Evolutionary conservation across 2,113 vertebrate species (phyloP), one percentile per base, ranked within the genome.

Genomic region (Centropus unirufus): DNA sequence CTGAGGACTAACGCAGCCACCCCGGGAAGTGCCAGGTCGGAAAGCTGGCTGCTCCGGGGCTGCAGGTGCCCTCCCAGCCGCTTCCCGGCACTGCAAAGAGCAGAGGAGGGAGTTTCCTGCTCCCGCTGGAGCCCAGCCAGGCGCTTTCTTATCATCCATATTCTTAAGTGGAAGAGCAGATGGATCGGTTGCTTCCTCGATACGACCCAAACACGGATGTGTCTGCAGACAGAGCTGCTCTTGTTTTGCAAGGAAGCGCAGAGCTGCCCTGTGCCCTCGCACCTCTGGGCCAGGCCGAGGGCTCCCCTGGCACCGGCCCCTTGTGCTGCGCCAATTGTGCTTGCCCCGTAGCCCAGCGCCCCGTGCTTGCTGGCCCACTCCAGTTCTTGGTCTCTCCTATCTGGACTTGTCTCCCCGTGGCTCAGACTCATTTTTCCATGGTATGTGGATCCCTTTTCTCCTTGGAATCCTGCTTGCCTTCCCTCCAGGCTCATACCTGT

Each of bases 121-220:
- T 78, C 61, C 69, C 14, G 14, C 83, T 96, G 96, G 95, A 83
- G 54, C 83, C 14, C 1, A 18, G 93, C 94, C 96, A 96, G 76
- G 11, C 89, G 59, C 94, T 96, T 96, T 96, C 94, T 93, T 92
- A 79, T 93, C 90, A 23, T 49, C 95, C 86, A 30, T 57, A 11
- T 34, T 95, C 94, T 89, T 94, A 92, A 97, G 95, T 90, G 86
- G 85, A 96, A 89, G 93, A 95, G 93, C 96, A 96, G 93, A 96
- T 93, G 95, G 92, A 93, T 81, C 92, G 29, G 95, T 95, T 19
- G 73, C 93, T 97, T 96, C 96, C 95, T 97, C 78, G 93, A 95
- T 55, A 96, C 80, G 19, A 26, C 1, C 52, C 92, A 95, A 95
- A 96, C 95, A 92, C 63, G 78, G 89, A 64, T 72, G 89, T 63